Evolutionary conservation across 2,797 vertebrate species (phyloP).

Genomic region (Pangasius mekongensis): DNA sequence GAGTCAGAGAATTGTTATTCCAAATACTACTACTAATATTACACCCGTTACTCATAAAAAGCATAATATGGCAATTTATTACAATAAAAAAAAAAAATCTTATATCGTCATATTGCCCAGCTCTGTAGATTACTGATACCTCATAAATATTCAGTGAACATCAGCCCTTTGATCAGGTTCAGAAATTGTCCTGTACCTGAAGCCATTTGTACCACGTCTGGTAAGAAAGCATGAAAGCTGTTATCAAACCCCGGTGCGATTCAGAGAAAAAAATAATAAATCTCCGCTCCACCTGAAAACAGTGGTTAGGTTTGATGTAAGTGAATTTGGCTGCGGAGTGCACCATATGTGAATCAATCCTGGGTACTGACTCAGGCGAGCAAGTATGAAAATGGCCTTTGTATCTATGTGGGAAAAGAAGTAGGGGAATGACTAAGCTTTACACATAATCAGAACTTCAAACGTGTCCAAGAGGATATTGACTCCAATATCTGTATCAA

Average conservation of each 20-base stretch:
- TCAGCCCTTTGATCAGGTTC: neutral
- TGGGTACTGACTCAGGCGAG: conserved; percentile 1
- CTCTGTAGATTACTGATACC: neutral
- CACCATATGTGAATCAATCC: conserved; percentile 22
- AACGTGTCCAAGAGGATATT: neutral
- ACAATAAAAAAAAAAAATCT: neutral
- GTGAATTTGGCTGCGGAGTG: conserved; percentile 11
- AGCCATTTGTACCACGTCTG: neutral
- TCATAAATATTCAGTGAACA: neutral
- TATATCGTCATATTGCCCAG: neutral
- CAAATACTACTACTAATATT: neutral
- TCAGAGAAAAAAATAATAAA: too few relatives aligned
- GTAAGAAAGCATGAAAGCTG: neutral
- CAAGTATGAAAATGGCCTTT: conserved; percentile 21
- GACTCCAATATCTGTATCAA: conserved; percentile 19
- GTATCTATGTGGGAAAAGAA: neutral
- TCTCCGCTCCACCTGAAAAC: neutral
- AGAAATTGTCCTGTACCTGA: neutral
- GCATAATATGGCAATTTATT: neutral
- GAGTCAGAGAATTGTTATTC: neutral
- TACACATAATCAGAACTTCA: conserved; percentile 24
- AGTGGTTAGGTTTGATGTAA: neutral
- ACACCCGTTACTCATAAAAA: too few relatives aligned
- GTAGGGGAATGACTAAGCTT: conserved; percentile 16
- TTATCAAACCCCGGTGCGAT: neutral